Percentiles rank a stretch among this genome's conserved stretches.
These are phyloP conservation scores for Sturnira hondurensis DNA, from an alignment of 2,113 vertebrate genomes.

Conservation along the genomic window DNA sequence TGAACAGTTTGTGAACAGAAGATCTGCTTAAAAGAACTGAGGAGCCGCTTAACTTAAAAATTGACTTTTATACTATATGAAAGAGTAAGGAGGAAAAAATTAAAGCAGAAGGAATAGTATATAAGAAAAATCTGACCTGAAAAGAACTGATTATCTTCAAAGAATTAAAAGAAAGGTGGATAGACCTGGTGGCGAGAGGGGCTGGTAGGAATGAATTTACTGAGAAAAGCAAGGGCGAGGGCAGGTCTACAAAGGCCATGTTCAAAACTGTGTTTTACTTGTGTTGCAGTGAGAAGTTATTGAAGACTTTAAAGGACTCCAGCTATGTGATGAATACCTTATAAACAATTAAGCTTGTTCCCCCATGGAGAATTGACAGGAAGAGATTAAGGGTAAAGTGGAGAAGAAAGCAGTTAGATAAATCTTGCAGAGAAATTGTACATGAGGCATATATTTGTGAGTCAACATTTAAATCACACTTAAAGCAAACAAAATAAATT, in stretches of 20 bases:
- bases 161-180: not conserved
- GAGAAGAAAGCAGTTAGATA: not conserved
- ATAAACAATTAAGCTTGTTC: not conserved
- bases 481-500: not conserved
- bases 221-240: not conserved
- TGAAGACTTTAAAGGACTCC: not conserved
- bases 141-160: not conserved
- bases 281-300: not conserved
- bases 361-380: not conserved
- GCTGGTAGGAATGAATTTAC: not conserved
- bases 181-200: rapidly evolving
- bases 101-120: not conserved
- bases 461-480: not conserved
- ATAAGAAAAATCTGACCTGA: not conserved
- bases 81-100: not conserved
- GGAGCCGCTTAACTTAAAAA: not conserved
- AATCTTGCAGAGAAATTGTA: not conserved
- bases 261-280: not conserved
- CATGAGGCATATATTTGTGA: not conserved
- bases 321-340: not conserved
- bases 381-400: not conserved
- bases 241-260: no score
- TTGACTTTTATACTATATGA: not conserved
- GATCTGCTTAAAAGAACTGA: not conserved
- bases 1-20: not conserved